A percentile compares a stretch with the other conserved stretches of the same genome.
phyloP scores from a whole-genome alignment of 1,140 invertebrate genomes.

The Drosophila simulans region DNA sequence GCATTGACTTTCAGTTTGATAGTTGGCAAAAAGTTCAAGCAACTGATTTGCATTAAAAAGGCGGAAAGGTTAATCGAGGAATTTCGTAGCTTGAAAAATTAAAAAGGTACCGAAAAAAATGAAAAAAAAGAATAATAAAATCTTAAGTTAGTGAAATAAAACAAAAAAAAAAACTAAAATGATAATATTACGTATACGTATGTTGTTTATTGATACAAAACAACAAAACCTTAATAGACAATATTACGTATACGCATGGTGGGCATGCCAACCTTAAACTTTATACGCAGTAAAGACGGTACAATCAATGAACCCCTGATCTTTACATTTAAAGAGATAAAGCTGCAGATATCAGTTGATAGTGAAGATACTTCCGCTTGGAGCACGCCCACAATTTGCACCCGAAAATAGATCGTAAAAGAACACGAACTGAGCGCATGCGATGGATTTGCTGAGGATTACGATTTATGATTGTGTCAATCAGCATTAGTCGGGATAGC shows the following conservation, averaged over 20 bases:
- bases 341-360: constrained; percentile 1
- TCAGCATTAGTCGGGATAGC: constrained; percentile 48
- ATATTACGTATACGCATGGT: neutral
- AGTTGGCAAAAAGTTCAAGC: constrained; percentile 25
- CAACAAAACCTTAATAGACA: too few species aligned
- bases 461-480: constrained; percentile 59
- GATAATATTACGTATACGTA: too few species aligned
- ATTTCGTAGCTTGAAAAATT: neutral
- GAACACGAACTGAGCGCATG: constrained; percentile 39
- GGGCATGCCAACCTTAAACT: too few species aligned
- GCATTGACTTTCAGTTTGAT: constrained; percentile 41
- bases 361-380: constrained; percentile 28
- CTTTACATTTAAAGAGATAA: neutral
- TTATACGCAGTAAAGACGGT: too few species aligned
- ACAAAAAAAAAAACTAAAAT: too few species aligned
- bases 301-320: too few species aligned
- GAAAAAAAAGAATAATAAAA: neutral
- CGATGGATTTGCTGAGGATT: constrained; percentile 15
- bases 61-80: too few species aligned
- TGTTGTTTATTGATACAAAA: too few species aligned
- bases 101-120: neutral
- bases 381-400: constrained; percentile 2
- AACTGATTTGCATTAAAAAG: constrained; percentile 21
- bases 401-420: constrained; percentile 13
- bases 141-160: too few species aligned